Conservation (phyloP, 2,888 invertebrate genomes). For the Pollenia labialis region DNA sequence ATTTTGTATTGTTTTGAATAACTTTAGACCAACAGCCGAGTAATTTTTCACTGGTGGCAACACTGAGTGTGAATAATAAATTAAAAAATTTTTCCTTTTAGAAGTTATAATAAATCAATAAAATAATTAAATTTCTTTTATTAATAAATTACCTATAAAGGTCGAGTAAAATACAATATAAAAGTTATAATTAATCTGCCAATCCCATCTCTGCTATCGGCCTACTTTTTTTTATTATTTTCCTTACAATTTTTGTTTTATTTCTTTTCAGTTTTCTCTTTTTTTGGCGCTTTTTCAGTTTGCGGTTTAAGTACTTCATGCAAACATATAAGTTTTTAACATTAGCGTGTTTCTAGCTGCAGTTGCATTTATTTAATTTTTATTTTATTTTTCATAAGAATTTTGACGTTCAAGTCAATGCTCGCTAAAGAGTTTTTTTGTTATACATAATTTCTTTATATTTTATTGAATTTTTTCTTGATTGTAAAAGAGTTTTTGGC, state of each 20-base stretch:
- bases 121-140: no score
- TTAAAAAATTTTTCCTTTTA: no score
- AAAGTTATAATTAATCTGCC: neutral
- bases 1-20: no score
- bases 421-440: constrained; percentile 34
- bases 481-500: constrained; percentile 44
- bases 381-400: constrained; percentile 28
- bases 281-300: constrained; percentile 9
- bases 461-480: neutral
- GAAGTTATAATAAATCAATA: no score
- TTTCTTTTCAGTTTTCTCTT: constrained; percentile 47
- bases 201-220: constrained; percentile 15
- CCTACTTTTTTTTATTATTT: constrained; percentile 27
- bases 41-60: no score
- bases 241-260: constrained; percentile 16
- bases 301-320: neutral
- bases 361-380: constrained; percentile 61
- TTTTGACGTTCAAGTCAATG: constrained; percentile 56
- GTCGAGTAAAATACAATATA: neutral
- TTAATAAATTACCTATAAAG: no score
- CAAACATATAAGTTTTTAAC: constrained; percentile 1
- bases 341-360: constrained; percentile 64
- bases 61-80: no score
- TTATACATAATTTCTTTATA: neutral
- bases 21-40: no score